These are phyloP conservation scores for Ageneiosus marmoratus DNA, from an alignment of 2,113 vertebrate species.

Conservation along the genomic window DNA sequence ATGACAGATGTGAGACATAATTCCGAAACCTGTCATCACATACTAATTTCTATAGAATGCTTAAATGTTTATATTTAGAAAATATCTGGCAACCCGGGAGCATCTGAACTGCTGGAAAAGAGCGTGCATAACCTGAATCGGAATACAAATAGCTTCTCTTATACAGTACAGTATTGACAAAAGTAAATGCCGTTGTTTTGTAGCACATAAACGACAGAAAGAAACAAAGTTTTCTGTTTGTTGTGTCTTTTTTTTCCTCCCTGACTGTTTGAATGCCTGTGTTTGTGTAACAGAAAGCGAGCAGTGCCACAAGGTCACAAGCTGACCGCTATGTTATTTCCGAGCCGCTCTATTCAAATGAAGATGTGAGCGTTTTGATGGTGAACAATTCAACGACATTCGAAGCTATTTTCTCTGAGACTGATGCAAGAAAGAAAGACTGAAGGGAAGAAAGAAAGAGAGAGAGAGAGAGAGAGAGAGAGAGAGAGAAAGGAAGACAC, in stretches of 20 bases:
- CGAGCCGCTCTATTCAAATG: slow-evolving; percentile 65
- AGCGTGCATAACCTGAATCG: neutral
- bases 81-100: neutral
- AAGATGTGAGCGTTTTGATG: slow-evolving; percentile 61
- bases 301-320: slow-evolving; percentile 47
- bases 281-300: neutral
- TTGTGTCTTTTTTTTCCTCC: neutral
- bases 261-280: neutral
- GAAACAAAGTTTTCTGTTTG: neutral
- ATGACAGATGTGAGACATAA: neutral
- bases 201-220: neutral
- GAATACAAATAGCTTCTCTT: neutral
- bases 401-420: slow-evolving; percentile 58
- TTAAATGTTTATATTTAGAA: neutral
- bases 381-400: slow-evolving; percentile 63
- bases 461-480: neutral
- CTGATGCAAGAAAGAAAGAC: slow-evolving; percentile 60
- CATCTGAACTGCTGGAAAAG: neutral
- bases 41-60: neutral
- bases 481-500: slow-evolving; percentile 18
- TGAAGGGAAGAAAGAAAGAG: neutral
- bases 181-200: neutral
- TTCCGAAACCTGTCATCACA: neutral
- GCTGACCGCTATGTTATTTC: slow-evolving; percentile 53
- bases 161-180: neutral